Evolutionary conservation across 2,797 vertebrate genomes (phyloP).

Genomic region (Ceyx erithaca): DNA sequence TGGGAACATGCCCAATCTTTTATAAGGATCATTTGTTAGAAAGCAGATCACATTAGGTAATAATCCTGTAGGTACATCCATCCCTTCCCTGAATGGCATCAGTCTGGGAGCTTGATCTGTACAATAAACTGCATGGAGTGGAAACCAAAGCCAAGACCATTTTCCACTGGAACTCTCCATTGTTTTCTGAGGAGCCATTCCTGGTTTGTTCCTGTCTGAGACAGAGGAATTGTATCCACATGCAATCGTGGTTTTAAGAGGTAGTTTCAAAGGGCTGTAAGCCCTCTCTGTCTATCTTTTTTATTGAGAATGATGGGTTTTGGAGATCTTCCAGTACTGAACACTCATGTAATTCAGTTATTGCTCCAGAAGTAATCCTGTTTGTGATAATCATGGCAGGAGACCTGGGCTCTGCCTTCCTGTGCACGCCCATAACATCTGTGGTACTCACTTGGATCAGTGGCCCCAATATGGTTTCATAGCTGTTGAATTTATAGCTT

Average conservation of each 20-base stretch:
- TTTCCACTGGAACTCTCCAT: conserved; percentile 9
- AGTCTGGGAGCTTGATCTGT: background rate
- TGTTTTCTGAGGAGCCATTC: conserved; percentile 28
- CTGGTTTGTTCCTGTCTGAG: conserved; percentile 12
- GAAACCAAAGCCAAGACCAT: background rate
- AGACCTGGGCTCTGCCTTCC: background rate
- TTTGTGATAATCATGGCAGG: conserved; percentile 46
- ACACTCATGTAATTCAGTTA: conserved; percentile 62
- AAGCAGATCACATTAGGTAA: background rate
- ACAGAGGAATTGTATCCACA: conserved; percentile 31
- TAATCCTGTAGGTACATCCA: background rate
- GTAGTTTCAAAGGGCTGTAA: conserved; percentile 64
- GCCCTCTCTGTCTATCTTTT: conserved; percentile 42
- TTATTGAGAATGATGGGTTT: conserved; percentile 42
- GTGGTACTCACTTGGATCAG: conserved; percentile 8
- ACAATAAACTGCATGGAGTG: background rate
- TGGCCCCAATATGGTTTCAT: conserved; percentile 2
- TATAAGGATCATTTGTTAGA: background rate
- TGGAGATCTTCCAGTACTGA: conserved; percentile 55
- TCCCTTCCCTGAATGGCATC: background rate
- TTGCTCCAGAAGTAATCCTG: conserved; percentile 58
- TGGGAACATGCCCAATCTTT: background rate
- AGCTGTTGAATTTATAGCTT: conserved; percentile 15
- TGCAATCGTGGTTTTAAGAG: conserved; percentile 40
- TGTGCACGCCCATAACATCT: conserved; percentile 11